Base-by-base conservation (phyloP, 2,113 vertebrate genomes). In the Chaetura pelagica region DNA sequence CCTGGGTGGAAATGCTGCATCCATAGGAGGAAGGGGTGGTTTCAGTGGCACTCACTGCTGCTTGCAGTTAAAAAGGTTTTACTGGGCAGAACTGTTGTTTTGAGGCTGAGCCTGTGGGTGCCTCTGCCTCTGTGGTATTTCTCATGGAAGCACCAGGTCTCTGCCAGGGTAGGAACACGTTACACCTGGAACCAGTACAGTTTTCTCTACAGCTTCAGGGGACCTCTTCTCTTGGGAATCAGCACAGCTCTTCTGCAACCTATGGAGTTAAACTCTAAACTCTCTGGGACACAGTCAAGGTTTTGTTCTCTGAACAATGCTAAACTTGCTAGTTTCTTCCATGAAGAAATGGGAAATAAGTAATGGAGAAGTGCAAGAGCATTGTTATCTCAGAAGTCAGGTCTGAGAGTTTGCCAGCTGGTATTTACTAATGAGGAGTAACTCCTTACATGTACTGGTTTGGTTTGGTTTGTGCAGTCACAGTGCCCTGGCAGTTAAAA, bases 401-500 rank as follows among this genome's bases (percentile, higher is more conserved):
- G 27, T 42, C 46, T 61, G 49, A 52, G 79, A 52, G 48, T 68
- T 68, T 61, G 72, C 62, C 12, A 3, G 30, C 10, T 3, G 0
- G 34, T 87, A 72, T 87, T 87, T 93, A 22, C 67, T 87, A 75
- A n/a, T 54, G 72, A 84, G 75, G 83, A 84, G 87, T 35, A 84
- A 63, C 55, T 89, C 23, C 68, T 14, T 7, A 12, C 2, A 0
- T 18, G 18, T 16, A 13, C 74, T 64, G 30, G 34, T 57, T 78
- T 64, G 34, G 34, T 57, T 72, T 52, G 55, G 35, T 72, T 72
- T 67, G 55, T 66, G 61, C 4, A 1, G 67, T 64, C 79, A 29
- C 26, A 9, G 58, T 5, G 12, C 30, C 69, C 63, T 58, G 40
- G 24, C 17, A 3, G 62, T 49, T 54, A 44, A 51, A 81, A 81